Evolutionary conservation across 2,888 invertebrate genomes (phyloP), one percentile per base, ranked within the genome.

Genomic region (Monochamus alternatus): DNA sequence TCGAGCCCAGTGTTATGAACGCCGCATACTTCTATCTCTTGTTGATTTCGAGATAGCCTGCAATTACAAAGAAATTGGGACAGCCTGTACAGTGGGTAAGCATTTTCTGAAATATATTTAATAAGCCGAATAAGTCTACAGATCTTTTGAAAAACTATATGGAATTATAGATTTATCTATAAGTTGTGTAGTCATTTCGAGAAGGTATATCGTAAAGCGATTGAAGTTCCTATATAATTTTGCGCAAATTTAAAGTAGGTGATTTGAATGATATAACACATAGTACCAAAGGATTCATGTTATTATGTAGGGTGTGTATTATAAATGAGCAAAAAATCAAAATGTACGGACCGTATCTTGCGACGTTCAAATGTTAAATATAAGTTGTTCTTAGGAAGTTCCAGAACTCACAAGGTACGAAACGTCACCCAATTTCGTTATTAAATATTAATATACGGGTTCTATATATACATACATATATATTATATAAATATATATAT

Each of bases 251-350:
- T 22, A 71, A 66, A 74, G 72, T 68, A 72, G 74, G 75, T 74
- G 62, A 66, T 51, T 71, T 73, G 65, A 51, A 65, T 71, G 71
- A 69, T 62, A 68, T 69, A 44, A 60, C 76, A 77, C 78, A 69
- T 69, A 69, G 69, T 69, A 69, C 69, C 69, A 77, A 78, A 75
- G 80, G 80, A 72, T 75, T 78, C 80, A 78, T 80, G 78, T 79
- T 80, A 78, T 75, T 69, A 71, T 79, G 78, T 82, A 82, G 81
- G 83, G 84, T 86, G 84, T 85, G 74, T 80, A 80, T 83, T 84
- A 76, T 75, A 76, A 88, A 88, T 88, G 89, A 89, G 89, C 88
- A 87, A 83, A 88, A 88, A 89, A 89, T 89, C 88, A 89, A 89
- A 88, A 88, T 86, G 86, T 38, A 84, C 86, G 87, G 81, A 79